Conservation (phyloP, 2,113 vertebrate species). For the Bagarius yarrelli region DNA sequence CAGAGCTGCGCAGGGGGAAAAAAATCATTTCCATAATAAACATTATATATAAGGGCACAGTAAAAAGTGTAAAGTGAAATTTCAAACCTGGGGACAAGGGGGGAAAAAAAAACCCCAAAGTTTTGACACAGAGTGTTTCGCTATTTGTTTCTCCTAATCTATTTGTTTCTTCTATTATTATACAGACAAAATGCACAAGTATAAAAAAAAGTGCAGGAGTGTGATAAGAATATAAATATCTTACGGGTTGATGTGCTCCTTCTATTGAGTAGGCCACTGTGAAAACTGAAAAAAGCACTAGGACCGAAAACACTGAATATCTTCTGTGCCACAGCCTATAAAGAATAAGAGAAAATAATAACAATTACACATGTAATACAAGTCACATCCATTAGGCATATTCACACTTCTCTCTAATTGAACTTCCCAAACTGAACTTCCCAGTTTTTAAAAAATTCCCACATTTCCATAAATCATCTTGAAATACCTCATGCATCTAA, state of each 20-base stretch:
- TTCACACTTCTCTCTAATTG: background rate
- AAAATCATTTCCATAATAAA: background rate
- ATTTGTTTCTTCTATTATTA: no score
- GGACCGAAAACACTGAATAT: slow-evolving; percentile 73
- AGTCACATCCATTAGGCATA: no score
- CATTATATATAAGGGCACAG: background rate
- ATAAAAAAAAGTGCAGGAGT: background rate
- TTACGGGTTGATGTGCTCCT: slow-evolving; percentile 90
- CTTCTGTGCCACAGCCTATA: slow-evolving; percentile 87
- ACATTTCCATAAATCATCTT: no score
- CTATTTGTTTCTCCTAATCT: no score
- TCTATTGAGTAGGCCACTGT: slow-evolving; percentile 85
- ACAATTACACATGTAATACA: background rate
- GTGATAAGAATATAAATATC: slow-evolving; percentile 29
- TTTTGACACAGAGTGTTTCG: no score
- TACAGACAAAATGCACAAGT: background rate
- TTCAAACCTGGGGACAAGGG: no score
- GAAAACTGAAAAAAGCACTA: slow-evolving; percentile 80
- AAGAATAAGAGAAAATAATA: background rate
- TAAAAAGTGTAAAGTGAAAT: no score
- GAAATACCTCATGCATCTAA: background rate
- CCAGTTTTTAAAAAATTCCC: background rate
- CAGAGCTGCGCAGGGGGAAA: background rate
- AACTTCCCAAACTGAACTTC: background rate
- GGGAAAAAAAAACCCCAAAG: no score